Evolutionary conservation across 2,113 vertebrate genomes (phyloP), one percentile per base, ranked within the genome.

Genomic region (Tichodroma muraria): DNA sequence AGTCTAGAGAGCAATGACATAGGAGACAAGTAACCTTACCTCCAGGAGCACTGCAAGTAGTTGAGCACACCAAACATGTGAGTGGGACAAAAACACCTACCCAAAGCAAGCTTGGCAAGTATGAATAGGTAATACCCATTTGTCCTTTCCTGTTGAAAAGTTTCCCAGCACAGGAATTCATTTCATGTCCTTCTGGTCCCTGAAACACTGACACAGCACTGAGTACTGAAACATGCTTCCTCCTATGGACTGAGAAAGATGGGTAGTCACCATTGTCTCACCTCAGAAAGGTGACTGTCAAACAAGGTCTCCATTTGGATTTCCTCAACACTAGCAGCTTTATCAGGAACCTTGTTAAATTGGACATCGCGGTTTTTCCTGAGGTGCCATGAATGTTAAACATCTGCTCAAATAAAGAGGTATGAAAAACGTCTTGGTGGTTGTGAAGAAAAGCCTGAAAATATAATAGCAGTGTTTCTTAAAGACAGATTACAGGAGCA

Each of bases 51-150:
- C 45, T 54, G 25, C 35, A 93, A 80, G 38, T 9, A 86, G 42
- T 16, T 47, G 65, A 83, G 61, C 2, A 6, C 2, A 8, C 17
- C 1, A 0, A 88, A 78, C 12, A 38, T 6, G 2, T 1, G 27
- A 94, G 23, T 1, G 1, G 18, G n/a, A 49, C 17, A 4, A 80
- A 73, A 73, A 59, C 54, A 53, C 16, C 56, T 33, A 44, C 7
- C 0, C 0, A 71, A 33, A 81, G 80, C 3, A 8, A 78, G 47
- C 52, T 6, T 77, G 60, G 47, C 28, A 54, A 56, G 12, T 31
- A 15, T 18, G 27, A 83, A 35, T 2, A 78, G 38, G 13, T 27
- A 68, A 66, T 40, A 63, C 5, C 6, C 13, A 0, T 5, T 7
- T 65, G 28, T 53, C 35, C 25, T 61, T 52, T 77, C 45, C 53